Percentiles rank a stretch among this genome's conserved stretches.
Conservation (phyloP, 2,797 vertebrate species). For the Acanthurus lineatus region DNA sequence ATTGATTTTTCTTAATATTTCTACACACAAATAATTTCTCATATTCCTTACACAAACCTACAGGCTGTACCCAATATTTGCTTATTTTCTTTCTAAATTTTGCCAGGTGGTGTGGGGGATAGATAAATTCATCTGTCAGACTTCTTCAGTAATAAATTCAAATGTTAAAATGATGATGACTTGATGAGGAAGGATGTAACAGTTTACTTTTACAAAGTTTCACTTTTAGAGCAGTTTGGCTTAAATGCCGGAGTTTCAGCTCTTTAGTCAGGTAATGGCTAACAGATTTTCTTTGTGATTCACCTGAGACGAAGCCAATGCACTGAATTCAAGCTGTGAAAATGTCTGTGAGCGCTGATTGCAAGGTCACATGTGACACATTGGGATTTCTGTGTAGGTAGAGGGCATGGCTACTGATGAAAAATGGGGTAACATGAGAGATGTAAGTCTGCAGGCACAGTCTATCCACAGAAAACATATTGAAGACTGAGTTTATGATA, state of each 20-base stretch:
- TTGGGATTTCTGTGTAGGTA: not conserved
- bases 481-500: not conserved
- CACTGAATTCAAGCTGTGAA: constrained; percentile 20
- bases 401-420: not conserved
- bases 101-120: not conserved
- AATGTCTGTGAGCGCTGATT: constrained; percentile 8
- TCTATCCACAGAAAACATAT: not conserved
- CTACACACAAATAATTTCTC: no score
- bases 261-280: not conserved
- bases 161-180: not conserved
- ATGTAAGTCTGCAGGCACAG: not conserved
- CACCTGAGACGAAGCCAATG: not conserved
- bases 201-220: not conserved
- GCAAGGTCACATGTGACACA: not conserved
- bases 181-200: not conserved
- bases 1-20: no score
- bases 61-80: no score
- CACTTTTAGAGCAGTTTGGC: not conserved
- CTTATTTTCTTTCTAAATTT: not conserved
- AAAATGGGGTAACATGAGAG: not conserved
- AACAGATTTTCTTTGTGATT: constrained; percentile 13
- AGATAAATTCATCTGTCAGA: not conserved
- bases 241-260: not conserved
- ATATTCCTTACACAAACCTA: no score
- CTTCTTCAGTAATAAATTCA: not conserved